Evolutionary conservation across 2,888 invertebrate species (phyloP).

Genomic region (Coecobrya sp.): DNA sequence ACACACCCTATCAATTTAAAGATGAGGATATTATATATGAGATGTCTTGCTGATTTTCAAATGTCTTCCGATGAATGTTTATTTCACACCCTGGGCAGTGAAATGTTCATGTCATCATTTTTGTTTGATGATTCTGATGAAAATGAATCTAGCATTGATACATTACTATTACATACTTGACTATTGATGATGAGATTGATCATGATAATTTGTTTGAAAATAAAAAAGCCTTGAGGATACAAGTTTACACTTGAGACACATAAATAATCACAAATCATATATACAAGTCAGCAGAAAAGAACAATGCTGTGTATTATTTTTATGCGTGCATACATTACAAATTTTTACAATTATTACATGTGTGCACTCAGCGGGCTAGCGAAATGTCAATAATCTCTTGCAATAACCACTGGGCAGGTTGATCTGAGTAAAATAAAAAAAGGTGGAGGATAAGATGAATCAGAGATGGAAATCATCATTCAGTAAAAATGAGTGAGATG

Average conservation of each 20-base stretch:
- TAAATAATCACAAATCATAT: conserved; percentile 17
- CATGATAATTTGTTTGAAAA: background rate
- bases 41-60: conserved; percentile 29
- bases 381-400: conserved; percentile 31
- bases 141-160: conserved; percentile 14
- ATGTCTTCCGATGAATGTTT: conserved; percentile 38
- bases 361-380: conserved; percentile 6
- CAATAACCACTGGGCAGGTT: background rate
- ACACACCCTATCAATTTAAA: conserved; percentile 11
- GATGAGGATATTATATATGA: background rate
- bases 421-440: background rate
- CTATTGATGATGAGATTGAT: background rate
- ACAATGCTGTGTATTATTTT: background rate
- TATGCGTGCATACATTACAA: background rate
- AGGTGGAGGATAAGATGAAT: background rate
- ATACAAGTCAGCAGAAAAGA: background rate
- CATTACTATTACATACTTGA: background rate
- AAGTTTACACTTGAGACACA: background rate
- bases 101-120: background rate
- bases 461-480: background rate
- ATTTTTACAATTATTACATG: conserved; percentile 34
- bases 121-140: background rate
- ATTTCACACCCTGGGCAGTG: conserved; percentile 38
- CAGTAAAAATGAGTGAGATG: background rate
- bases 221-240: background rate